Evolutionary conservation across 2,113 vertebrate genomes (phyloP), one percentile per base, ranked within the genome.

Genomic region (Mungos mungo): DNA sequence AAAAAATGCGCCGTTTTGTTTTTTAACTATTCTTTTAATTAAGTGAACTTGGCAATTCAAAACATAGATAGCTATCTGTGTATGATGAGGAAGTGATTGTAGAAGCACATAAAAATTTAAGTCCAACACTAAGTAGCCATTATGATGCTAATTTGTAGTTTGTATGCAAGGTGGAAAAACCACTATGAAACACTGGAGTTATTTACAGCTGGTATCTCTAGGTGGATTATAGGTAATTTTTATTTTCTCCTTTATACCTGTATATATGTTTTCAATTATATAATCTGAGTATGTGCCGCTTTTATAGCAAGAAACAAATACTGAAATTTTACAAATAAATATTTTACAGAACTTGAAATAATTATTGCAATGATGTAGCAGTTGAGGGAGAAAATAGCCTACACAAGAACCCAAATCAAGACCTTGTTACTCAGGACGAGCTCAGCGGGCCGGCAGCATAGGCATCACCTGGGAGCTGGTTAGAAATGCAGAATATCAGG

Each of bases 391-490:
- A 82, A 95, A 96, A 84, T 63, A 79, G 88, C 60, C 50, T 76
- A 76, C 60, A 41, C 35, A 63, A 60, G 57, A 96, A 94, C 54
- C 19, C 81, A 80, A 74, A 76, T 25, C 69, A 81, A 90, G 27
- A 66, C 68, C 71, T 72, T 89, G 38, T 77, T 95, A n/a, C 66
- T 88, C 71, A 12, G 25, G 57, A 35, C 74, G 65, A 90, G 88
- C 95, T 82, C 96, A 88, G 35, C 85, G 66, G 14, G 60, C 50
- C 47, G 33, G 81, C 50, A 82, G 71, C 89, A 77, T 71, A 77
- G 63, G 54, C 41, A 77, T 91, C 92, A 96, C 95, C 92, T 96
- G 93, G 84, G 71, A 88, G 47, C 92, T 96, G 91, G 77, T 96
- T 95, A 95, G 90, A 91, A 95, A 98, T 91, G 72, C 89, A 93